Evolutionary conservation across 2,797 vertebrate genomes (phyloP).

Genomic region (Graptemys geographica): DNA sequence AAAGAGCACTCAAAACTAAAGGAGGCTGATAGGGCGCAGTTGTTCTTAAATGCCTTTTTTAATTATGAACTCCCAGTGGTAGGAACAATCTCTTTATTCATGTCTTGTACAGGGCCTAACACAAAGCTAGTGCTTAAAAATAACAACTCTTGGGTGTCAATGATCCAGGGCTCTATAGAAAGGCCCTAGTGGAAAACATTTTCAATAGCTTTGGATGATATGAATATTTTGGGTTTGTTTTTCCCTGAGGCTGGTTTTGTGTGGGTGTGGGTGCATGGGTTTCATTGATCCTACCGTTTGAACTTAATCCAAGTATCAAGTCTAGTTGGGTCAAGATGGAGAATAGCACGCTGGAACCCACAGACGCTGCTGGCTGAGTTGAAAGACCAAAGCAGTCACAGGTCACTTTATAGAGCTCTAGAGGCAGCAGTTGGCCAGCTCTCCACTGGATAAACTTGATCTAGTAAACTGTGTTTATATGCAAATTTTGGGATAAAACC

Average conservation of each 20-base stretch:
- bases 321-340: neutral
- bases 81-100: neutral
- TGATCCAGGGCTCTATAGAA: neutral
- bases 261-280: fast-evolving
- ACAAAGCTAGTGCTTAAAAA: neutral
- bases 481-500: neutral
- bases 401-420: neutral
- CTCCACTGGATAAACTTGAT: neutral
- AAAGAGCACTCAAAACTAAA: neutral
- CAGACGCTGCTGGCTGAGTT: neutral
- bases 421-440: neutral
- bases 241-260: neutral
- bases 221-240: neutral
- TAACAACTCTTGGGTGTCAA: neutral
- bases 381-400: neutral
- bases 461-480: neutral
- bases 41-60: neutral
- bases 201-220: neutral
- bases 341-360: neutral
- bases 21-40: fast-evolving
- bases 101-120: fast-evolving
- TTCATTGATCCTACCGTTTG: neutral
- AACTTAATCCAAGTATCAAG: neutral
- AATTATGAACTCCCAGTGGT: fast-evolving
- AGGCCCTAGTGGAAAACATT: neutral